Conservation (phyloP, 35 echinoderm and acorn worm genomes). For the Amphiura filiformis region DNA sequence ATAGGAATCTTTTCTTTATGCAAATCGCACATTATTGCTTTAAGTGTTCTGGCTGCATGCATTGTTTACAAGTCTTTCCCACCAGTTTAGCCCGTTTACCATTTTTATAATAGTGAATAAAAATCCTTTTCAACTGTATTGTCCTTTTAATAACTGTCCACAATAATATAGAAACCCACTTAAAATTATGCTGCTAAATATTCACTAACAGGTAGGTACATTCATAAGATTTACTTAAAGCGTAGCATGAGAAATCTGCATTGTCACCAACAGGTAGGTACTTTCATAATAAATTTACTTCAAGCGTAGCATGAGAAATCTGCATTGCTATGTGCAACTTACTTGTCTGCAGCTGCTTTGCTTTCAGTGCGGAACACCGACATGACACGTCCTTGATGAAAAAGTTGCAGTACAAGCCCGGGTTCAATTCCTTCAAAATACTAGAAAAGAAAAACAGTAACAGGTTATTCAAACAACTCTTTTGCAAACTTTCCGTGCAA, state of each 20-base stretch:
- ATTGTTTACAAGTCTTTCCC: too few species aligned
- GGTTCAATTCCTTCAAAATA: slow-evolving; percentile 61
- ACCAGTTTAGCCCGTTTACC: too few species aligned
- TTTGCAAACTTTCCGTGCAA: not conserved
- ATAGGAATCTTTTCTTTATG: too few species aligned
- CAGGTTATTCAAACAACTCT: not conserved
- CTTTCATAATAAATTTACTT: too few species aligned
- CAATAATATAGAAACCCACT: not conserved
- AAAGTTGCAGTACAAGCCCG: slow-evolving; percentile 56
- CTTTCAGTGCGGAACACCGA: slow-evolving; percentile 46
- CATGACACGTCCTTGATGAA: slow-evolving; percentile 46
- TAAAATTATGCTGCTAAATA: not conserved
- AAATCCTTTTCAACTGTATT: too few species aligned
- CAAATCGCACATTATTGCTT: too few species aligned
- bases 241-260: not conserved
- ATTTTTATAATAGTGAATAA: too few species aligned
- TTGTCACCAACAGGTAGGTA: not conserved
- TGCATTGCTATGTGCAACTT: not conserved
- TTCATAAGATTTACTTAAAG: too few species aligned
- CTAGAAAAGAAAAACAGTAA: slow-evolving; percentile 23
- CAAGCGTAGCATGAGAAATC: not conserved
- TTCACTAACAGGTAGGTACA: not conserved
- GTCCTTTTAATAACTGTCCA: too few species aligned
- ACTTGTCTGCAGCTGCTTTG: slow-evolving; percentile 50
- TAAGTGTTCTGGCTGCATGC: too few species aligned